Percentiles rank a stretch among this genome's conserved stretches.
Evolutionary conservation across 2,797 vertebrate species (phyloP).

Genomic region (Helostoma temminkii): DNA sequence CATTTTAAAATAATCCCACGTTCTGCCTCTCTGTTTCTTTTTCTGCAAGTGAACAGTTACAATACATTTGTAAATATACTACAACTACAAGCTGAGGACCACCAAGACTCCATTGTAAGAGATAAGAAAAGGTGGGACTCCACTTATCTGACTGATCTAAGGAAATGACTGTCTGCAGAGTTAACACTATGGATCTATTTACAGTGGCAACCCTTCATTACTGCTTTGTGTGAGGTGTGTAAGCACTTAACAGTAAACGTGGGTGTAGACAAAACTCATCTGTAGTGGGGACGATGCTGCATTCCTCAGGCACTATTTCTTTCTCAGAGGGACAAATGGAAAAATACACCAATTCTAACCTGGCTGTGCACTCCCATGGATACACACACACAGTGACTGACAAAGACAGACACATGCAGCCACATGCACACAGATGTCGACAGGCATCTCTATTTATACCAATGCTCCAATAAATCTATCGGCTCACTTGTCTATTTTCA

Average conservation of each 20-base stretch:
- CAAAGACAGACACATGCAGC: constrained; percentile 62
- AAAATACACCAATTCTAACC: constrained; percentile 66
- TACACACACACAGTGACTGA: constrained; percentile 27
- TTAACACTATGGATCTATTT: constrained; percentile 63
- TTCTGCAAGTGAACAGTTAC: constrained; percentile 15
- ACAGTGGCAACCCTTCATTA: constrained; percentile 75
- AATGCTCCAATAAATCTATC: constrained; percentile 78
- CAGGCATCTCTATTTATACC: constrained; percentile 77
- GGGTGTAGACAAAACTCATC: constrained; percentile 66
- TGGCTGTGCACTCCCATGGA: constrained; percentile 46
- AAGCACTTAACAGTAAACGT: constrained; percentile 47
- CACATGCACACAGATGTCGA: constrained; percentile 74
- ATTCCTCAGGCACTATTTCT: constrained; percentile 67
- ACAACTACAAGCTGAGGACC: constrained; percentile 49
- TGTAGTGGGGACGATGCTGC: constrained; percentile 45
- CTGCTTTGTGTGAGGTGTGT: constrained; percentile 45
- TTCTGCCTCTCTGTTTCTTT: constrained; percentile 8
- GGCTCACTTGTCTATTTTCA: constrained; percentile 76
- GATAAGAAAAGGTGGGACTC: constrained; percentile 39
- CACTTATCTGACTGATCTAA: constrained; percentile 65
- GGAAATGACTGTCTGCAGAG: constrained; percentile 67
- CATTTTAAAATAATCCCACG: constrained; percentile 28
- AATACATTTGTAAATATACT: constrained; percentile 5
- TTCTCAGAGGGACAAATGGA: constrained; percentile 67
- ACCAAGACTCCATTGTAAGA: constrained; percentile 46